A percentile compares a stretch with the other conserved stretches of the same genome.
Evolutionary conservation across 2,888 invertebrate genomes (phyloP).

Genomic region (Erynnis tages): DNA sequence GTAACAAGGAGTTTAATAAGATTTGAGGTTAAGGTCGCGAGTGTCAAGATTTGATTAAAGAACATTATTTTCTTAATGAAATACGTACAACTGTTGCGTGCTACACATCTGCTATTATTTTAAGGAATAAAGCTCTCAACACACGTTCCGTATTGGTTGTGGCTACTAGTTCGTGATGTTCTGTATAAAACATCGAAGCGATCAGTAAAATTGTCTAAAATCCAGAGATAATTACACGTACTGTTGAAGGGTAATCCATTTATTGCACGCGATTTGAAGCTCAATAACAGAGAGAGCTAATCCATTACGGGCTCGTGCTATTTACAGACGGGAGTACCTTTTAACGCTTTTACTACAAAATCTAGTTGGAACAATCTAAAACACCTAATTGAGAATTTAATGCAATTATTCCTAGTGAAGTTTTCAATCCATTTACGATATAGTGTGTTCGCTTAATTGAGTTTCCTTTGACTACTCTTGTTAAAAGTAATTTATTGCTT

Average conservation of each 20-base stretch:
- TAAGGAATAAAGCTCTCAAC: too few relatives aligned
- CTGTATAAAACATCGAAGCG: too few relatives aligned
- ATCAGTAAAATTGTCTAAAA: too few relatives aligned
- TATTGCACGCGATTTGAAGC: slow-evolving; percentile 18
- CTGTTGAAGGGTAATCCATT: slow-evolving; percentile 6
- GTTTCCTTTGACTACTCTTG: not conserved
- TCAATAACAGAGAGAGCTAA: slow-evolving; percentile 18
- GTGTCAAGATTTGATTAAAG: too few relatives aligned
- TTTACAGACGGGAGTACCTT: slow-evolving; percentile 1
- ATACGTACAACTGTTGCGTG: too few relatives aligned
- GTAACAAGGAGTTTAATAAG: too few relatives aligned
- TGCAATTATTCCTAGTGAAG: not conserved
- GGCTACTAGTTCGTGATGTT: too few relatives aligned
- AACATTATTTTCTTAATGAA: too few relatives aligned
- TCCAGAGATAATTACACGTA: too few relatives aligned
- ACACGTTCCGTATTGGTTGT: too few relatives aligned
- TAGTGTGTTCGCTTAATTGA: not conserved
- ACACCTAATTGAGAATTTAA: slow-evolving; percentile 2
- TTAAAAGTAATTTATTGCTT: not conserved
- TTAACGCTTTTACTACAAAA: not conserved
- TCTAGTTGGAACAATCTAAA: not conserved
- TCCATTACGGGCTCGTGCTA: slow-evolving; percentile 9
- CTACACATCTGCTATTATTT: too few relatives aligned
- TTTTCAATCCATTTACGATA: not conserved
- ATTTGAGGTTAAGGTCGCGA: too few relatives aligned